Percentiles rank a stretch among this genome's conserved stretches.
Conservation (phyloP, 2,113 vertebrate species). For the Platysternon megacephalum region DNA sequence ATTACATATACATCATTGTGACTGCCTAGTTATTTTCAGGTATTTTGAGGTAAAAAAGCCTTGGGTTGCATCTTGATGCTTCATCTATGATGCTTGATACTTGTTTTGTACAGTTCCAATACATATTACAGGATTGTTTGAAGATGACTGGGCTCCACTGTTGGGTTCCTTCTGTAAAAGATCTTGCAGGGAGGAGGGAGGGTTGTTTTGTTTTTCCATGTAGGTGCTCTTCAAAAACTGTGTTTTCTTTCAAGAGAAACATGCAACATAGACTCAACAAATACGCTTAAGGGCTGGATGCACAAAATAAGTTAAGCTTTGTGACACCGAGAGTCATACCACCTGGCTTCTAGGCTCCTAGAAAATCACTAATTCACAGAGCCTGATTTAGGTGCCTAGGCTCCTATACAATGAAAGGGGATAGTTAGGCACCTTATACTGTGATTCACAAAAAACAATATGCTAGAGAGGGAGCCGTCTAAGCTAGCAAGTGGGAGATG, state of each 20-base stretch:
- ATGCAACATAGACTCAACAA: background rate
- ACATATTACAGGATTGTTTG: background rate
- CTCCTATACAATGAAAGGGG: no score
- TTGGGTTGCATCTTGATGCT: background rate
- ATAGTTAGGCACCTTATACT: no score
- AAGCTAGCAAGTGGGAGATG: no score
- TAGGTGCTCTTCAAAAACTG: background rate
- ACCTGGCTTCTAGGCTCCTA: background rate
- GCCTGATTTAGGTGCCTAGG: no score
- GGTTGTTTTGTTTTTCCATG: background rate
- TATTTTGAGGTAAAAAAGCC: background rate
- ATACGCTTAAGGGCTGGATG: background rate
- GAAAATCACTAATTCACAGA: no score
- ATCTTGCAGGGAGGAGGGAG: background rate
- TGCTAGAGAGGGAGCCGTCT: no score
- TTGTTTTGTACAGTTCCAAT: rapidly evolving
- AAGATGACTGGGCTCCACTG: background rate
- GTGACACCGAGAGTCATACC: background rate
- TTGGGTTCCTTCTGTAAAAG: background rate
- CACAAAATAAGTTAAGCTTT: background rate
- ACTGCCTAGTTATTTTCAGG: background rate
- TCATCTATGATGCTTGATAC: background rate
- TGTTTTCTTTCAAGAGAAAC: background rate
- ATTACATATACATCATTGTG: background rate
- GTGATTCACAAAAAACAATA: no score